A percentile compares a stretch with the other conserved stretches of the same genome.
Evolutionary conservation across 2,888 invertebrate genomes (phyloP).

Genomic region (Cheilosia soror): DNA sequence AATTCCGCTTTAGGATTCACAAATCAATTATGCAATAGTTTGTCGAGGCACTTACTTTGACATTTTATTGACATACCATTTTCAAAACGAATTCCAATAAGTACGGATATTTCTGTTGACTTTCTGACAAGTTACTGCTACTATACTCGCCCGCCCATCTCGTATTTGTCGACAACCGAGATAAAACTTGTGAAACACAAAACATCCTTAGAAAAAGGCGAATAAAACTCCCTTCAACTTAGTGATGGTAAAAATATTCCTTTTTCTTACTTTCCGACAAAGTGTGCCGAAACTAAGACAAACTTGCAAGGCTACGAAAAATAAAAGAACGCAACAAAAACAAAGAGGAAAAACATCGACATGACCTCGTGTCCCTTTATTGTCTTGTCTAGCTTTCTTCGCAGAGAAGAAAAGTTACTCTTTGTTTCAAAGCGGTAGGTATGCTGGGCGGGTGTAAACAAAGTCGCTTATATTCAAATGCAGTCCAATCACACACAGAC

Average conservation of each 20-base stretch:
- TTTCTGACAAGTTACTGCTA: too few relatives aligned
- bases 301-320: slow-evolving; percentile 5
- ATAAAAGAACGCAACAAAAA: background rate
- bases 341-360: background rate
- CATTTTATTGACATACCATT: background rate
- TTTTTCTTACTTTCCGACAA: background rate
- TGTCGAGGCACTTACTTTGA: too few relatives aligned
- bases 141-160: background rate
- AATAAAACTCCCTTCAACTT: background rate
- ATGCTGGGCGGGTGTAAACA: background rate
- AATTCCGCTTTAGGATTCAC: too few relatives aligned
- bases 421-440: slow-evolving; percentile 1
- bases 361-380: background rate
- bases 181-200: background rate
- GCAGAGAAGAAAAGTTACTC: background rate
- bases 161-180: background rate
- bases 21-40: too few relatives aligned
- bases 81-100: background rate
- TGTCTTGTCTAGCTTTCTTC: background rate
- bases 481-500: background rate
- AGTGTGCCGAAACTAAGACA: background rate
- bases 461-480: background rate
- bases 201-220: background rate
- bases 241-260: background rate
- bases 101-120: background rate